Evolutionary conservation across 2,797 vertebrate genomes (phyloP).

Genomic region (Stomatorhinus walkeri): DNA sequence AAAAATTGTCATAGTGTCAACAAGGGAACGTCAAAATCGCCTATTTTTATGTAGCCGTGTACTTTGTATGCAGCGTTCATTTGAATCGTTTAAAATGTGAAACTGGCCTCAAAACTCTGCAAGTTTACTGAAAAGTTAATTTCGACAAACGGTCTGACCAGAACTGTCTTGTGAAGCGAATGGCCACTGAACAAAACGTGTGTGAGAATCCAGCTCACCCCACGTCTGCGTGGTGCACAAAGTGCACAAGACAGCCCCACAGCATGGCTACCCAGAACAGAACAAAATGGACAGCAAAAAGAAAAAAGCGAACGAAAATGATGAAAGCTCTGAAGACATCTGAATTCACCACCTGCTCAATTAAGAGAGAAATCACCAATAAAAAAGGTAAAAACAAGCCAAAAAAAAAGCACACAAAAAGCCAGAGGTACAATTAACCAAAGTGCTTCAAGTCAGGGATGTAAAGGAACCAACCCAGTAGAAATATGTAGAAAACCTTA

Average conservation of each 20-base stretch:
- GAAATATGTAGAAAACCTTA: slow-evolving; percentile 86
- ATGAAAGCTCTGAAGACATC: slow-evolving; percentile 40
- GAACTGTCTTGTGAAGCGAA: slow-evolving; percentile 46
- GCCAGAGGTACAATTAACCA: slow-evolving; percentile 75
- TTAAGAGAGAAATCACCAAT: slow-evolving; percentile 20
- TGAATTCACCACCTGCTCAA: slow-evolving; percentile 27
- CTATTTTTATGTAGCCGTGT: not conserved
- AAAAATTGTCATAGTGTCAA: not conserved
- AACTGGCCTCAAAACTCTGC: slow-evolving; percentile 42
- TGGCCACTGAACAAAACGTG: slow-evolving; percentile 38
- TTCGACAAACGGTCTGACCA: slow-evolving; percentile 42
- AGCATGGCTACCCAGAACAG: slow-evolving; percentile 36
- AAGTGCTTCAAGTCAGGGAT: slow-evolving; percentile 85
- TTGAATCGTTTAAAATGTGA: slow-evolving; percentile 32
- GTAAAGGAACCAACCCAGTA: slow-evolving; percentile 76
- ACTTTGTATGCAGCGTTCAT: not conserved
- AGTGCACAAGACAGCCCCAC: slow-evolving; percentile 7
- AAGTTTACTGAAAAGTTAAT: slow-evolving; percentile 31
- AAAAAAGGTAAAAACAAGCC: slow-evolving; percentile 28
- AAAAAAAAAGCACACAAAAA: slow-evolving; percentile 44
- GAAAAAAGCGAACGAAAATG: slow-evolving; percentile 27
- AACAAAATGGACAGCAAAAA: slow-evolving; percentile 46
- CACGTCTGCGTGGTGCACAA: slow-evolving; percentile 56
- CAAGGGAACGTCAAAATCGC: not conserved
- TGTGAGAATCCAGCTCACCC: slow-evolving; percentile 74